A percentile compares a stretch with the other conserved stretches of the same genome.
Conservation (phyloP, 2,888 invertebrate genomes). For the Hirtodrosophila trivittata region DNA sequence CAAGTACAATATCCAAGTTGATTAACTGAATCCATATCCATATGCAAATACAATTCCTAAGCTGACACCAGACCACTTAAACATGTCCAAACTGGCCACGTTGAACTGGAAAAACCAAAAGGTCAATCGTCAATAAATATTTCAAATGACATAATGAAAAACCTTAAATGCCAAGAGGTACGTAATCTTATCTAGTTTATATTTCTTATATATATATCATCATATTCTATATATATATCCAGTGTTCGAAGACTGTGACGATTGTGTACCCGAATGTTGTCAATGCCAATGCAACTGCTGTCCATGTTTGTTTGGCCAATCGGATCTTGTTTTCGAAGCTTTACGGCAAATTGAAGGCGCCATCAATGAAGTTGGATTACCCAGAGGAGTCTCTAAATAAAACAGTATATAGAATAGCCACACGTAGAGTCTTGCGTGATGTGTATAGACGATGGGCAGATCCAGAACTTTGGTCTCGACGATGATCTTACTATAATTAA, state of each 20-base stretch:
- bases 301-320: constrained; percentile 64
- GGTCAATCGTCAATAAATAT: constrained; percentile 24
- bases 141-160: constrained; percentile 17
- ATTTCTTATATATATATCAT: too few species aligned
- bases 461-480: constrained; percentile 8
- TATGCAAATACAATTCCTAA: too few species aligned
- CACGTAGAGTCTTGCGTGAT: too few species aligned
- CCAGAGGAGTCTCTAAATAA: too few species aligned
- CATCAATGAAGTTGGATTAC: too few species aligned
- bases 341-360: constrained; percentile 82
- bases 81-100: constrained; percentile 15
- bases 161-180: constrained; percentile 7
- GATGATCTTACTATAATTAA: constrained; percentile 33
- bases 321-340: constrained; percentile 72
- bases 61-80: constrained; percentile 5
- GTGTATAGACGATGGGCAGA: constrained; percentile 63
- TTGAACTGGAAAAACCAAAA: constrained; percentile 20
- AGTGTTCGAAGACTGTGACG: constrained; percentile 31
- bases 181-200: not conserved
- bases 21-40: too few species aligned
- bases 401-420: constrained; percentile 79
- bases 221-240: not conserved
- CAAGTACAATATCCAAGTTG: constrained; percentile 76
- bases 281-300: constrained; percentile 55
- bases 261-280: constrained; percentile 31